Conservation (phyloP, 2,888 invertebrate genomes). For the Scrobipalpa costella region DNA sequence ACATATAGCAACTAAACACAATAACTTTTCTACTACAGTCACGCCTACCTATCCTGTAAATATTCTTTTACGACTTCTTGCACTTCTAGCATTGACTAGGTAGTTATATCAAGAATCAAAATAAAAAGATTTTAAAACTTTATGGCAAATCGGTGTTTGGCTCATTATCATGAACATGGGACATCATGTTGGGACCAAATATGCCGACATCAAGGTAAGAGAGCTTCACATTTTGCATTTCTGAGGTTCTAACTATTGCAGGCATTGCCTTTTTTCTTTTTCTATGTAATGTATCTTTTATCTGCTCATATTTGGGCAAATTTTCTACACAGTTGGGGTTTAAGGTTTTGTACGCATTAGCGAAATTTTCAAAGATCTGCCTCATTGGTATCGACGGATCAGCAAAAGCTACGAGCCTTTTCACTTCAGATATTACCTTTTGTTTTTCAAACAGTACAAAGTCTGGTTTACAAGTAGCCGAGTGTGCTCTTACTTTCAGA, state of each 20-base stretch:
- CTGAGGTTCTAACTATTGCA: background rate
- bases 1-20: too few relatives aligned
- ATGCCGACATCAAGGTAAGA: background rate
- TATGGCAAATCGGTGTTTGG: background rate
- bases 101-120: too few relatives aligned
- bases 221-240: background rate
- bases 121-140: too few relatives aligned
- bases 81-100: too few relatives aligned
- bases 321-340: background rate
- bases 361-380: background rate
- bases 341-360: background rate
- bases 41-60: too few relatives aligned
- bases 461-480: background rate
- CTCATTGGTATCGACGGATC: background rate
- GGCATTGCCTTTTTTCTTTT: background rate
- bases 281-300: background rate
- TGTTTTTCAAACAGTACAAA: slow-evolving; percentile 4
- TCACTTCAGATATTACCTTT: slow-evolving; percentile 1
- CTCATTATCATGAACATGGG: background rate
- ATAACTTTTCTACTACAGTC: too few relatives aligned
- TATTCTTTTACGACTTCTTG: too few relatives aligned
- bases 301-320: slow-evolving; percentile 1
- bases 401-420: background rate
- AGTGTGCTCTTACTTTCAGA: slow-evolving; percentile 5
- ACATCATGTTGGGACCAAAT: background rate